Conservation (phyloP, 37 sponge, comb jelly and placozoan genomes). For the Crambe crambe region DNA sequence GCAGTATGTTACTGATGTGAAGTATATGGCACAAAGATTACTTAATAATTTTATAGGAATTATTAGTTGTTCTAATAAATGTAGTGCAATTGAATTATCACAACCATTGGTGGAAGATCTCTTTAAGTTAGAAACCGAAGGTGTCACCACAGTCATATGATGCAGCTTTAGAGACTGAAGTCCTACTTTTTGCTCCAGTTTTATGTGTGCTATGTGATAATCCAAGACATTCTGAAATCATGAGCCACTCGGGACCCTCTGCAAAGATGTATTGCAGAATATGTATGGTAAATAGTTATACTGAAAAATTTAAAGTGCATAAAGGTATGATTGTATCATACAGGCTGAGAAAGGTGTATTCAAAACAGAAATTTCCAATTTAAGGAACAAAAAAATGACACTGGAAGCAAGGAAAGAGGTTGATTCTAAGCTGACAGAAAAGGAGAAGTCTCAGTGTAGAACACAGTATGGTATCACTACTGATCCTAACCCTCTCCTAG, state of each 20-base stretch:
- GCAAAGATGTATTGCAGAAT: conserved; percentile 42
- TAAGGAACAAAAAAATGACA: neutral
- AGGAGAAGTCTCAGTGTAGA: neutral
- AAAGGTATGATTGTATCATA: neutral
- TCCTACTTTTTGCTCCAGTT: conserved; percentile 37
- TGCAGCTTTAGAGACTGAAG: conserved; percentile 16
- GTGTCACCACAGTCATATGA: conserved; percentile 13
- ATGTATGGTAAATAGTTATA: conserved; percentile 34
- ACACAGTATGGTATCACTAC: conserved; percentile 7
- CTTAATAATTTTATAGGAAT: no score
- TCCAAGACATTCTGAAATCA: conserved; percentile 36
- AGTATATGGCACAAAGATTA: no score
- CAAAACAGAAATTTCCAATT: neutral
- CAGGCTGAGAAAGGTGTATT: neutral
- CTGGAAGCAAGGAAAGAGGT: neutral
- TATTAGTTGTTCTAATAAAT: conserved; percentile 34
- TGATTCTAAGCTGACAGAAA: neutral
- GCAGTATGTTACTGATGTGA: no score
- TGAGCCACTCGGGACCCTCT: conserved; percentile 27
- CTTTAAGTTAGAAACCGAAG: conserved; percentile 7
- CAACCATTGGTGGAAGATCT: conserved; percentile 17
- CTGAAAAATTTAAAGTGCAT: neutral
- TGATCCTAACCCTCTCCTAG: neutral
- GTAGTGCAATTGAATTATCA: conserved; percentile 14
- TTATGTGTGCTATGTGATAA: conserved; percentile 31